phyloP scores from a whole-genome alignment of 1,140 invertebrate genomes.

The Micrasema longulum region DNA sequence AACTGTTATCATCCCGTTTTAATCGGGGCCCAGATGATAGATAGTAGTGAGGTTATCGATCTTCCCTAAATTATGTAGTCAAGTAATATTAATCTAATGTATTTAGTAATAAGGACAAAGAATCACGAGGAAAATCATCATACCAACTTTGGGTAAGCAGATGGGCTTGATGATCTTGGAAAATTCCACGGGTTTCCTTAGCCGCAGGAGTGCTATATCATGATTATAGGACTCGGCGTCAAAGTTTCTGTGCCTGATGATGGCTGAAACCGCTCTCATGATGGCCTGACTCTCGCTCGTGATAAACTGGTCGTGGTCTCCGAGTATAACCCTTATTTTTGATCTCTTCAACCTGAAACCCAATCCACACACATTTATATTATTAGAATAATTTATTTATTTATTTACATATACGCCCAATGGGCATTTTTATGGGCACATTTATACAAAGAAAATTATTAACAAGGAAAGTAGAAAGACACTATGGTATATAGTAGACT shows the following conservation, averaged over 20 bases:
- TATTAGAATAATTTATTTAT: too few relatives aligned
- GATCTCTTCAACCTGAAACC: constrained; percentile 76
- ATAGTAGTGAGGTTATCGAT: too few relatives aligned
- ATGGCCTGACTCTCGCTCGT: constrained; percentile 80
- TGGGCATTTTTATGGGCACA: too few relatives aligned
- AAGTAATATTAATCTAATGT: too few relatives aligned
- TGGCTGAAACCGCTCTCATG: constrained; percentile 81
- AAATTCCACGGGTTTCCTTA: constrained; percentile 82
- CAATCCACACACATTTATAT: too few relatives aligned
- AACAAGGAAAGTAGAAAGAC: too few relatives aligned
- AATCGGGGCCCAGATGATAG: too few relatives aligned
- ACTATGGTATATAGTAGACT: too few relatives aligned
- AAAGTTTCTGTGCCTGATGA: constrained; percentile 84
- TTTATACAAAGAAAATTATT: too few relatives aligned
- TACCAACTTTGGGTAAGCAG: constrained; percentile 78
- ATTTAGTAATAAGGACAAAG: neutral
- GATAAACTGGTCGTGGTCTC: constrained; percentile 84
- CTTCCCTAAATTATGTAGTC: too few relatives aligned
- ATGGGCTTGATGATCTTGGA: constrained; percentile 84
- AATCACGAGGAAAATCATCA: constrained; percentile 55
- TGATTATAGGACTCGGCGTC: constrained; percentile 88
- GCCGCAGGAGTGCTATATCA: constrained; percentile 83
- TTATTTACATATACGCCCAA: too few relatives aligned
- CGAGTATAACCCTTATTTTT: constrained; percentile 82
- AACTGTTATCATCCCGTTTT: too few relatives aligned